Conservation (phyloP, 2,113 vertebrate species). For the Cariama cristata region DNA sequence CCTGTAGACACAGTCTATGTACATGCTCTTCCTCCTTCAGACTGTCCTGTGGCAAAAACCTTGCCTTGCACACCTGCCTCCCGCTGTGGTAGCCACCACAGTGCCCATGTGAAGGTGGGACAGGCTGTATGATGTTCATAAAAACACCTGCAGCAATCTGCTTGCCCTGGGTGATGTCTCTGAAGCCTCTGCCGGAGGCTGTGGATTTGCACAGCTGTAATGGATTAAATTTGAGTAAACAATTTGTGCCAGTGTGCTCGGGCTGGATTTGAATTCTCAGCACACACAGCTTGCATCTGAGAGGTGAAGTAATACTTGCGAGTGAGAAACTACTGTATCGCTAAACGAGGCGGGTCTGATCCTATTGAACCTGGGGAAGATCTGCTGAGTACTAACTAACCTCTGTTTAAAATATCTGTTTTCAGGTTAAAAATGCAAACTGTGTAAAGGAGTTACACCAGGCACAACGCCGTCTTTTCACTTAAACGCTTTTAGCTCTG, state of each 20-base stretch:
- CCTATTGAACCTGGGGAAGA: background rate
- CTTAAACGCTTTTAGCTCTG: background rate
- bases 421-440: rapidly evolving
- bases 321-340: rapidly evolving
- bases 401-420: rapidly evolving
- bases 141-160: background rate
- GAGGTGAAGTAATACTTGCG: rapidly evolving
- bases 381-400: rapidly evolving
- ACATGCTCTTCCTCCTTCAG: background rate
- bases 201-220: background rate
- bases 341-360: rapidly evolving
- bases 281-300: rapidly evolving
- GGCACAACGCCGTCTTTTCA: rapidly evolving
- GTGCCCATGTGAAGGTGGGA: background rate
- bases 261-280: background rate
- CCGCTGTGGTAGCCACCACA: rapidly evolving
- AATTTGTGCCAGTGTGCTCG: rapidly evolving
- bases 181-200: rapidly evolving
- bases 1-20: background rate
- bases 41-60: background rate
- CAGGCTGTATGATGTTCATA: rapidly evolving
- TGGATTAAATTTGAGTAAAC: background rate
- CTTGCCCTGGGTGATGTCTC: background rate
- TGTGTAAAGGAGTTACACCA: rapidly evolving
- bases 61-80: rapidly evolving